Base-by-base conservation (phyloP, 2,113 vertebrate genomes). In the Spheniscus mendiculus region DNA sequence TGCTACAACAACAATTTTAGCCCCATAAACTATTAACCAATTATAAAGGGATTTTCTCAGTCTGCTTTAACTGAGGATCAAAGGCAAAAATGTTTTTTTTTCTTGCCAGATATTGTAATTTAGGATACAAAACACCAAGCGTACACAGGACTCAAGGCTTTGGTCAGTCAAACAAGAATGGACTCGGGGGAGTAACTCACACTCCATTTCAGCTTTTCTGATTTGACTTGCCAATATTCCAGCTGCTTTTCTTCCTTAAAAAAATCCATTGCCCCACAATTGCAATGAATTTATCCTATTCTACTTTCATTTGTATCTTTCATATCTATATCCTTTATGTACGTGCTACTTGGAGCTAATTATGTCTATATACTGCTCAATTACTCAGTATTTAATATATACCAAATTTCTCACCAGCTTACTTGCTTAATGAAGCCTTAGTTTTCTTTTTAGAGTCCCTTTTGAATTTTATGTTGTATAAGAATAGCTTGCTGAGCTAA, bases 31-130 rank as follows among this genome's bases (percentile, higher is more conserved):
- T 90, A 50, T 91, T 95, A 91, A 90, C 72, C 86, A 94, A 94
- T 96, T 91, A 97, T 79, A 79, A 95, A 95, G 92, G 96, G 97
- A 94, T 97, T 98, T 98, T 98, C 95, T 96, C 96, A 83, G 87
- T 90, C 96, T 92, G 55, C 96, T 96, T 97, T 96, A 97, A 87
- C 94, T 69, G 67, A 52, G 45, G 89, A 97, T 96, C 96, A 95
- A 96, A 98, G 90, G 80, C 40, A 87, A 88, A 89, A 29, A 22
- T 8, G 0, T 49, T 50, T 81, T 66, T 66, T 42, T 82, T 77
- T 12, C 62, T 78, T 67, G 44, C 40, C 69, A 66, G 72, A 61
- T 87, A 71, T 87, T 93, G 67, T 91, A 36, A 85, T 96, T 96
- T 73, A 87, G 61, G 53, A n/a, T 21, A 45, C 15, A 89, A 65